Evolutionary conservation across 1,140 invertebrate genomes (phyloP), one percentile per base, ranked within the genome.

Genomic region (Musca vetustissima): DNA sequence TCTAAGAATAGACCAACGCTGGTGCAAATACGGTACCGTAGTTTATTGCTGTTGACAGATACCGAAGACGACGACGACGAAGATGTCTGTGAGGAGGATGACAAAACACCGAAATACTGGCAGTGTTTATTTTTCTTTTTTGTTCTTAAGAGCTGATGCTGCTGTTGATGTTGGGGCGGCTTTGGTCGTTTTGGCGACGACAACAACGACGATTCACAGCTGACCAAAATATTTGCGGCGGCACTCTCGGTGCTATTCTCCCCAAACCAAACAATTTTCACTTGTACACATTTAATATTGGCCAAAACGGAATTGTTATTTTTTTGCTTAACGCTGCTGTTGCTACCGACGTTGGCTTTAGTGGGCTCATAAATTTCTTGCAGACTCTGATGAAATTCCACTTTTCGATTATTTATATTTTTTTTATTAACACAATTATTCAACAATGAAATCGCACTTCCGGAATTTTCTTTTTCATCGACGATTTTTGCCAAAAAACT

Each of bases 1-100:
- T 80, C 78, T 80, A 80, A 80, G 72, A 80, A 80, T 80, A 80
- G 72, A 28, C 68, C 70, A 70, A 76, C 71, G 73, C 71, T 68
- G 57, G 69, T 74, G 36, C 72, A 70, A 32, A 73, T 72, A 70
- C 70, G 70, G 69, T 72, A 73, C 19, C 74, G 69, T 67, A 76
- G 67, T 66, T 76, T 76, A 52, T 72, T 66, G 32, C 71, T 65
- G 36, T 52, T 25, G 49, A 22, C 57, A 21, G 57, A n/a, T n/a
- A n/a, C n/a, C 32, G 28, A 43, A 32, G 48, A 4, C 8, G 49
- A 22, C 17, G 28, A 32, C 11, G 13, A 47, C 15, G 68, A 21
- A 70, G 70, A 57, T 72, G 69, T 68, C 70, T 53, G 14, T 64
- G 68, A 50, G 70, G 64, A 32, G 70, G 74, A 28, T 4, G 36